Evolutionary conservation across 2,888 invertebrate species (phyloP), one percentile per base, ranked within the genome.

Genomic region (Galerucella pusilla): DNA sequence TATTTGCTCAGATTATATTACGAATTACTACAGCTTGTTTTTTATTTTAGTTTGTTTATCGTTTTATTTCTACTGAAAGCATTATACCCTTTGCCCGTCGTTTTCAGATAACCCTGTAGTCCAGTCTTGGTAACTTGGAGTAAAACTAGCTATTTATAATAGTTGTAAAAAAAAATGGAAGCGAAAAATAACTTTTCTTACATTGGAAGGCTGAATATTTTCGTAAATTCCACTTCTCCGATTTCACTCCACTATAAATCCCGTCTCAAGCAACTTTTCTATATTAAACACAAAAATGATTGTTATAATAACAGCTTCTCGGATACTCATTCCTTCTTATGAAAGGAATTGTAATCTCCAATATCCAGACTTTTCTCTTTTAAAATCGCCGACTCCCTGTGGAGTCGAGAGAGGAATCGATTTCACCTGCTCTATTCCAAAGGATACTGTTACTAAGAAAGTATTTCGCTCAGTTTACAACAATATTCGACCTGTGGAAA

Each of bases 341-440:
- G 65, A 71, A 64, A 71, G 57, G 42, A 65, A 71, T 71, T 71
- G 71, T 71, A 71, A 71, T 71, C 71, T 65, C 20, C 71, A 45
- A 57, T 57, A 63, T 71, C 49, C 71, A 71, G 71, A 52, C 35
- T 65, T 65, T 25, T 57, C 65, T 52, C 71, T 57, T 57, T 57
- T 57, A 65, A 65, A 61, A 71, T 71, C 65, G 57, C 63, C 63
- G 6, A 65, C 54, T 71, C 71, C 65, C 71, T 9, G 20, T 46
- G 65, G 71, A 65, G 59, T 59, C 63, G 71, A 65, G 14, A 65
- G 54, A 59, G 45, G 35, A 65, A 71, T 71, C 71, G 71, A 71
- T 71, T 71, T 65, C 57, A 46, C 71, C 71, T 59, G 59, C 65
- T 64, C 25, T 52, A 4, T 71, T 42, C 65, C 65, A n/a, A 71